Conservation (phyloP, 2,797 vertebrate genomes). For the Coranthus polyacanthus region DNA sequence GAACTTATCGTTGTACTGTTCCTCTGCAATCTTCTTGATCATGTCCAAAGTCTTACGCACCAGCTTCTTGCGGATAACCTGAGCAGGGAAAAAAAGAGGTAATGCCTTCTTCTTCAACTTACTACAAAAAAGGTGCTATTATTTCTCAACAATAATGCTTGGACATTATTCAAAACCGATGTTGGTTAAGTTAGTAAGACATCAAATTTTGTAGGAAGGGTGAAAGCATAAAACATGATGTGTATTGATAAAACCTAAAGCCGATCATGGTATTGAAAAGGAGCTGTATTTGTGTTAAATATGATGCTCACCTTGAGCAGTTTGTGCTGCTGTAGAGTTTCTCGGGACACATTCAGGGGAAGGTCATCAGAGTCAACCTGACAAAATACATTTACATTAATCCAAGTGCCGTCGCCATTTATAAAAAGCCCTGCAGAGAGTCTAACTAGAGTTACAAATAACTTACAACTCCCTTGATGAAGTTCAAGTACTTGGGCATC, state of each 20-base stretch:
- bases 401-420: too few species aligned
- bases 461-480: constrained; percentile 98
- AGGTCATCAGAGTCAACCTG: constrained; percentile 99
- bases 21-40: constrained; percentile 99
- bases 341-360: constrained; percentile 97
- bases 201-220: too few species aligned
- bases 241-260: too few species aligned
- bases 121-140: too few species aligned
- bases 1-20: constrained; percentile 96
- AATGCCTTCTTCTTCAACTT: too few species aligned
- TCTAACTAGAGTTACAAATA: neutral
- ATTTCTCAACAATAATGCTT: too few species aligned
- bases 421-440: too few species aligned
- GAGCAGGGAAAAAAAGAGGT: neutral
- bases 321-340: constrained; percentile 98
- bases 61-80: constrained; percentile 99
- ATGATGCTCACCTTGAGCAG: constrained; percentile 91
- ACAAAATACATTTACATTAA: constrained; percentile 25
- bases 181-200: too few species aligned
- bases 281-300: neutral
- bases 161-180: too few species aligned
- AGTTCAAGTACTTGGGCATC: constrained; percentile 99
- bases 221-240: too few species aligned
- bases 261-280: neutral
- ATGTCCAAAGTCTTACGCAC: constrained; percentile 98